Evolutionary conservation across 2,888 invertebrate genomes (phyloP).

Genomic region (Tenthredo livida): DNA sequence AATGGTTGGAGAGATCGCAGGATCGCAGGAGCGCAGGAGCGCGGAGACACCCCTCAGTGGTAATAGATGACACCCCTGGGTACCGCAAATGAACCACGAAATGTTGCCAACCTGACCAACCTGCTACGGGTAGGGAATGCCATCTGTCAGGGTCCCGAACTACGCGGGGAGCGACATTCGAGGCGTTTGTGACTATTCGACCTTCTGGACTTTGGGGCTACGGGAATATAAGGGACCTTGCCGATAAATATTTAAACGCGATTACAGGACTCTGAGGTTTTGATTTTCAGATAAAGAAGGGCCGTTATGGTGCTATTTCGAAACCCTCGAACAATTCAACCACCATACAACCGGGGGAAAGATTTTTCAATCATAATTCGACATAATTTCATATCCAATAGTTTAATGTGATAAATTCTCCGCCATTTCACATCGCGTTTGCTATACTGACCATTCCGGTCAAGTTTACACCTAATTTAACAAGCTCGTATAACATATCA

Average conservation of each 20-base stretch:
- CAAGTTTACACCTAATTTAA: constrained; percentile 38
- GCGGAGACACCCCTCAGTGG: constrained; percentile 66
- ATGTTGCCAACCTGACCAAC: constrained; percentile 77
- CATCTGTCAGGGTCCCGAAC: constrained; percentile 48
- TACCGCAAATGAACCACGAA: constrained; percentile 79
- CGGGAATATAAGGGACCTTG: constrained; percentile 18
- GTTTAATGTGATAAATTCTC: not conserved
- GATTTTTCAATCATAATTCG: constrained; percentile 38
- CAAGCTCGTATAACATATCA: not conserved
- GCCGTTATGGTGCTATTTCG: not conserved
- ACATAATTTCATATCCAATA: not conserved
- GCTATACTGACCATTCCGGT: constrained; percentile 14
- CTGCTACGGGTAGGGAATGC: constrained; percentile 62
- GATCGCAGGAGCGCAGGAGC: constrained; percentile 54
- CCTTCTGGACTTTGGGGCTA: constrained; percentile 28
- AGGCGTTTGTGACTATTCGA: constrained; percentile 33
- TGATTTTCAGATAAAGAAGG: constrained; percentile 28
- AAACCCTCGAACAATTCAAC: not conserved
- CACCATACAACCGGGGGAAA: not conserved
- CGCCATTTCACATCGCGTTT: not conserved
- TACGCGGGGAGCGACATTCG: constrained; percentile 39
- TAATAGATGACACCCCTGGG: constrained; percentile 78
- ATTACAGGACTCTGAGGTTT: constrained; percentile 25
- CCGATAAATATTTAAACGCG: constrained; percentile 50
- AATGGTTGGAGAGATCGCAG: constrained; percentile 49